A percentile compares a stretch with the other conserved stretches of the same genome.
Conservation (phyloP, 1,140 invertebrate genomes). For the Phthorimaea operculella region DNA sequence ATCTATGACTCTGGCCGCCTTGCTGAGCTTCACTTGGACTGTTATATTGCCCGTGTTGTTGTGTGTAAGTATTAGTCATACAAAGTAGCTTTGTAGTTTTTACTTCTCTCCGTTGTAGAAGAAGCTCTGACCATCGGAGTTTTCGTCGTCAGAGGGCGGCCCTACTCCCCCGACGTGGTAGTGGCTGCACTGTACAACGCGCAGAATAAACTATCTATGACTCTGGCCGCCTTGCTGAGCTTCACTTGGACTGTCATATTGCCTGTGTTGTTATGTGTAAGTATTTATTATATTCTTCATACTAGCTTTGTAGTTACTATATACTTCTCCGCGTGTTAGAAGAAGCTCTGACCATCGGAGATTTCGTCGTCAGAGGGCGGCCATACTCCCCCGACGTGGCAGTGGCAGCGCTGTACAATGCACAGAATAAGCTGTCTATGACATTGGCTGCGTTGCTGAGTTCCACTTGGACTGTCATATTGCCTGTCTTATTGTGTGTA, state of each 20-base stretch:
- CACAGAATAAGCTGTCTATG: constrained; percentile 57
- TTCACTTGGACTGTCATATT: constrained; percentile 90
- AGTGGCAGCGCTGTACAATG: constrained; percentile 73
- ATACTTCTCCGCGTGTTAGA: too few relatives aligned
- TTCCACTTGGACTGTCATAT: constrained; percentile 88
- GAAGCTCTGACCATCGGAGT: constrained; percentile 81
- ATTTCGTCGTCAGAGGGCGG: constrained; percentile 84
- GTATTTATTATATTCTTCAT: too few relatives aligned
- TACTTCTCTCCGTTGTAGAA: too few relatives aligned
- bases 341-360: constrained; percentile 79
- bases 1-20: constrained; percentile 73
- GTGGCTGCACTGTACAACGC: constrained; percentile 73
- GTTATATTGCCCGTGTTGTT: constrained; percentile 82
- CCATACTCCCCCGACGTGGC: constrained; percentile 87
- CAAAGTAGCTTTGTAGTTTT: too few relatives aligned
- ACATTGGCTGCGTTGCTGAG: constrained; percentile 79
- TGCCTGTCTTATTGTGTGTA: constrained; percentile 83
- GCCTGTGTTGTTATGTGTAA: constrained; percentile 81
- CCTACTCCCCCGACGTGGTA: constrained; percentile 85
- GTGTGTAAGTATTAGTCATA: constrained; percentile 76
- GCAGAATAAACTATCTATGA: constrained; percentile 58
- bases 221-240: constrained; percentile 78
- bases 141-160: constrained; percentile 84
- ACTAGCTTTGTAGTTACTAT: too few relatives aligned
- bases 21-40: constrained; percentile 90